Evolutionary conservation across 2,797 vertebrate species (phyloP), one percentile per base, ranked within the genome.

Genomic region (Carapus acus): DNA sequence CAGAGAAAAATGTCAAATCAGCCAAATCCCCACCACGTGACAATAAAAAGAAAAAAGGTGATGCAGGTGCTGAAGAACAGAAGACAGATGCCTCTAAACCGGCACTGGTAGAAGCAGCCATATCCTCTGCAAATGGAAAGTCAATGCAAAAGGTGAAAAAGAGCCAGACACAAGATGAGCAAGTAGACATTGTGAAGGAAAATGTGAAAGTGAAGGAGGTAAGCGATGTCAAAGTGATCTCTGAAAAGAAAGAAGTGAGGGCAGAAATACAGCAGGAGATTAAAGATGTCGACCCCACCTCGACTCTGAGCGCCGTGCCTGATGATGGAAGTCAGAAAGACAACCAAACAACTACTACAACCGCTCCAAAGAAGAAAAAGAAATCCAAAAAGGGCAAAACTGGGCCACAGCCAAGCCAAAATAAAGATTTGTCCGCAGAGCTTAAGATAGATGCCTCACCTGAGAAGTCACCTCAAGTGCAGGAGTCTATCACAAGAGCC

Each of bases 371-470:
- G 62, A 89, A 75, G 78, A 88, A 86, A 68, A 85, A 84, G 74
- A 90, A 89, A 62, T 79, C 79, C 55, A 89, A 86, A 71, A 90
- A 87, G 66, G 83, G 85, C 7, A 89, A 83, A 76, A 81, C 57
- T 3, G 48, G 6, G 23, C 36, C 66, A 47, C 82, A 80, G 27
- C 19, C 60, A 21, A 43, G 52, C 65, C 83, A 81, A 63, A 48
- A 43, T 29, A 87, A 83, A 74, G 68, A 84, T 22, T 65, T 57
- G 33, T 36, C 41, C 17, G 57, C 52, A 31, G 85, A 88, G 24
- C 58, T 66, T 57, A 86, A 71, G 22, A 58, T 39, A 47, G 70
- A 74, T 3, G 8, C 65, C 24, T 42, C 17, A 29, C 80, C 87
- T 42, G 52, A 43, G 43, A 86, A 70, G 23, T 69, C 24, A 61